These are phyloP conservation scores for Mionectes macconnelli DNA, from an alignment of 2,113 vertebrate genomes.

Conservation along the genomic window DNA sequence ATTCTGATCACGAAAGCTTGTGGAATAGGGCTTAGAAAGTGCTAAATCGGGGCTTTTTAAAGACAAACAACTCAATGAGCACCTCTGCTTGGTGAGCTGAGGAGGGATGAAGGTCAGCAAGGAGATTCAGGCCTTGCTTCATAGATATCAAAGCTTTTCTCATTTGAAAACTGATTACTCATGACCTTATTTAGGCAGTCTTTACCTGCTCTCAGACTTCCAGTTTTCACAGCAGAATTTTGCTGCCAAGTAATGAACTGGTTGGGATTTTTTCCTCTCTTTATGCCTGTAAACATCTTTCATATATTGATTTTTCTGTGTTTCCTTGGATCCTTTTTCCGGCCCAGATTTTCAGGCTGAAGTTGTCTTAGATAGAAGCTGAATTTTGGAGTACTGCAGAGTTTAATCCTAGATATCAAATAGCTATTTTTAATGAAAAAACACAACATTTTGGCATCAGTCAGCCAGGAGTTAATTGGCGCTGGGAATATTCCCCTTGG, in stretches of 20 bases:
- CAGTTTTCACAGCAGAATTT: neutral
- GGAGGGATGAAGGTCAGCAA: neutral
- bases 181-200: neutral
- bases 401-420: neutral
- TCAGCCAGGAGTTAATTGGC: neutral
- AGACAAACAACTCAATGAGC: neutral
- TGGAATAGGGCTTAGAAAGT: neutral
- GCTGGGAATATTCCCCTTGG: neutral
- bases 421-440: neutral
- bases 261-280: rapidly evolving
- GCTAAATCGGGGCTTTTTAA: neutral
- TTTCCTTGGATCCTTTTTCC: neutral
- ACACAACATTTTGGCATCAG: neutral
- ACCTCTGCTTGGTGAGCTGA: neutral
- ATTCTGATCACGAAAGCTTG: neutral
- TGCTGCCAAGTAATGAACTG: neutral
- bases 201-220: neutral
- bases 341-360: neutral
- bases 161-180: neutral
- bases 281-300: neutral
- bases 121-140: neutral
- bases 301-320: neutral
- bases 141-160: neutral
- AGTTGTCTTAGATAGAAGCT: neutral
- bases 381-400: neutral